Evolutionary conservation across 2,888 invertebrate species (phyloP), one percentile per base, ranked within the genome.

Genomic region (Pollenia amentaria): DNA sequence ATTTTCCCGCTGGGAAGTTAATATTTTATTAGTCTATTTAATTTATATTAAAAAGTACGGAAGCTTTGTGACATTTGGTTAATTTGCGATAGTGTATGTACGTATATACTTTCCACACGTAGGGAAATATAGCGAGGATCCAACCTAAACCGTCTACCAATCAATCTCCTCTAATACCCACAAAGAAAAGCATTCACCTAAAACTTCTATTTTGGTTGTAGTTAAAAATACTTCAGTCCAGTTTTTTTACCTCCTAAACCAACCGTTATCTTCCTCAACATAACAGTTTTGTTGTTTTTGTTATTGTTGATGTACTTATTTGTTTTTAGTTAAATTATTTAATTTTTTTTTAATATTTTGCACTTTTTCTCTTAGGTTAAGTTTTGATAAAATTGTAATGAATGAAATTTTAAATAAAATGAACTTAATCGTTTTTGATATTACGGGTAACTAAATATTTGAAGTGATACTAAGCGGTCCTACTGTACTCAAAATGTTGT

Each of bases 281-380:
- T 76, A 82, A 69, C 62, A 83, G 70, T 77, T 77, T 72, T 78
- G 64, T 78, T 84, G 46, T 86, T 78, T 84, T 62, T 79, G 76
- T 72, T 73, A 75, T 69, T 80, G 80, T 87, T 80, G 79, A 77
- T 80, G 80, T 76, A 72, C 55, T 75, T 72, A 55, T 64, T 40
- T 73, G 70, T 65, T 83, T 72, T 87, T 69, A 69, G 72, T 72
- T 84, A 65, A 77, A 77, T 75, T 87, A 73, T 81, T 81, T 78
- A 81, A 84, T 88, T 79, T 81, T 86, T 87, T 86, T 84, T 82
- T 82, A 69, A 75, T 82, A 82, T 82, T 86, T 81, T 88, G 86
- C 88, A 88, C 86, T 89, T 88, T 87, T 87, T 88, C 79, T 89
- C 89, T 82, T 89, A 89, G 89, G 89, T 84, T 89, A 89, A 88